phyloP scores from a whole-genome alignment of 2,113 vertebrate genomes.

The Cryptomyrus ogoouensis region DNA sequence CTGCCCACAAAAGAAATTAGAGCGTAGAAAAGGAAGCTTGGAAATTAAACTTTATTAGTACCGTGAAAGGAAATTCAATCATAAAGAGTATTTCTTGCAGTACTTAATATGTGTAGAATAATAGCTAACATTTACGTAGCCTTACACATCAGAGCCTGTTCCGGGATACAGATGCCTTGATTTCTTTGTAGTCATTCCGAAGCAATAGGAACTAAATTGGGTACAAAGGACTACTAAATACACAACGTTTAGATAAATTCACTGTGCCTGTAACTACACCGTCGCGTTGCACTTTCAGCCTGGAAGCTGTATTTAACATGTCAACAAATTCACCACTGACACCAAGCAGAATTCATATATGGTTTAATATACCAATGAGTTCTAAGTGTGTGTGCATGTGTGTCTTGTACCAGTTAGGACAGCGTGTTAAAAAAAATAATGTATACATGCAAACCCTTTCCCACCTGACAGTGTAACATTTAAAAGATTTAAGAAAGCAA shows the following conservation, averaged over 20 bases:
- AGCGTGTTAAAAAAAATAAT: not conserved
- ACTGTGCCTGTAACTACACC: conserved; percentile 7
- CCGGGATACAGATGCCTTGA: not conserved
- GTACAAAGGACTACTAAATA: conserved; percentile 27
- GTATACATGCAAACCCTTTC: conserved; percentile 30
- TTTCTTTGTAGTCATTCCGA: conserved; percentile 19
- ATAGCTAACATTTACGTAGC: conserved; percentile 38
- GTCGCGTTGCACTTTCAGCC: not conserved
- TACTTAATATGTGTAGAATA: conserved; percentile 49
- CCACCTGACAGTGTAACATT: conserved; percentile 13
- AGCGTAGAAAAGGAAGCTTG: conserved; percentile 45
- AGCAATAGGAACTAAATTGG: conserved; percentile 12
- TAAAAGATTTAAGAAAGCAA: conserved; percentile 25
- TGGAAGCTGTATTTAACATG: not conserved
- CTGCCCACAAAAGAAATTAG: not conserved
- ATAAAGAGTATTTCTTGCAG: conserved; percentile 51
- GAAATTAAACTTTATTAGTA: conserved; percentile 66
- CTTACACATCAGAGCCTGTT: conserved; percentile 16
- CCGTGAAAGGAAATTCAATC: conserved; percentile 46
- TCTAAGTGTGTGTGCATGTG: not conserved
- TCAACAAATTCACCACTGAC: conserved; percentile 4
- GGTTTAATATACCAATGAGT: not conserved
- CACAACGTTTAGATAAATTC: conserved; percentile 21
- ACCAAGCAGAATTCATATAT: conserved; percentile 17
- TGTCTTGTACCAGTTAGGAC: not conserved